These are phyloP conservation scores for Megalopta genalis DNA, from an alignment of 1,140 invertebrate genomes.

Conservation along the genomic window DNA sequence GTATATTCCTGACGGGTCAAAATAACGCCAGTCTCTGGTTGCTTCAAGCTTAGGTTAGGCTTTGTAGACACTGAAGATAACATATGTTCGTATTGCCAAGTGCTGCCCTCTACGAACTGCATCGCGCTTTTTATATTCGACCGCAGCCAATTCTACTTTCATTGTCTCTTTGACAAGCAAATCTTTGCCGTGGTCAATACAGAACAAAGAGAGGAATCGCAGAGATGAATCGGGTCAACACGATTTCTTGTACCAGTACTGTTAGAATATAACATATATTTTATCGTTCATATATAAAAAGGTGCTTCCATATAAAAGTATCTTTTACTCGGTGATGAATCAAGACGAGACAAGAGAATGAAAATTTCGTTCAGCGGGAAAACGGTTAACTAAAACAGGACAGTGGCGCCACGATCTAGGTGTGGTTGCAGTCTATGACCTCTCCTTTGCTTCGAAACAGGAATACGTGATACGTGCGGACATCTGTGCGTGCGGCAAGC, in stretches of 20 bases:
- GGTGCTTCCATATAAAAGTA: no score
- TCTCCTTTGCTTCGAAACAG: conserved; percentile 33
- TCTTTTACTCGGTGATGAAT: not conserved
- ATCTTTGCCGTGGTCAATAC: not conserved
- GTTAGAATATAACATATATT: not conserved
- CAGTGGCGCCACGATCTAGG: not conserved
- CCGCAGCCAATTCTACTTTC: conserved; percentile 12
- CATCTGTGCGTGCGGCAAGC: conserved; percentile 46
- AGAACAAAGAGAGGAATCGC: not conserved
- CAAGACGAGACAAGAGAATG: not conserved
- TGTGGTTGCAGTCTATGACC: not conserved
- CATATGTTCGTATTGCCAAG: not conserved
- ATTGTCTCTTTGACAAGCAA: conserved; percentile 18
- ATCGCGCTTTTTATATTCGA: conserved; percentile 14
- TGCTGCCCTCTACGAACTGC: conserved; percentile 38
- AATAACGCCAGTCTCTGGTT: conserved; percentile 51
- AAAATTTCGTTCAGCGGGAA: not conserved
- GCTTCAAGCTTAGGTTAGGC: conserved; percentile 41
- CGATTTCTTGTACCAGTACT: not conserved
- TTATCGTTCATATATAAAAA: no score
- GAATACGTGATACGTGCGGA: conserved; percentile 18
- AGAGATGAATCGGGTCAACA: not conserved
- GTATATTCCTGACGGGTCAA: conserved; percentile 43
- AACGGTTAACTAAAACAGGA: not conserved
- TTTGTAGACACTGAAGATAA: conserved; percentile 16